These are phyloP conservation scores for Trichonephila clavipes DNA, from an alignment of 1,140 invertebrate species.

Conservation along the genomic window DNA sequence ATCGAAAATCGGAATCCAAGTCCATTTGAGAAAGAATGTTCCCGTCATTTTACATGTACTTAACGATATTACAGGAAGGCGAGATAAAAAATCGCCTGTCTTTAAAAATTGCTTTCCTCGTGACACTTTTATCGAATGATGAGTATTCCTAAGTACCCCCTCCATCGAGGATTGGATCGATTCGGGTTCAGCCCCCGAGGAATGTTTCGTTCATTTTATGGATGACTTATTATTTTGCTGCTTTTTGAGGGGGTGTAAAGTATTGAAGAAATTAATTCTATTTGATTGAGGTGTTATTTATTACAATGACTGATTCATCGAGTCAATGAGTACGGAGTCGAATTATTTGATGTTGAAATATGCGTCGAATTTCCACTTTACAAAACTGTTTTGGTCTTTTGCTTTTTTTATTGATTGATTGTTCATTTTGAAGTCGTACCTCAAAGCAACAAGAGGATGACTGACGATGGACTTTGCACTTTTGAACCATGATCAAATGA, in stretches of 20 bases:
- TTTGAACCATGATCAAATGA: too few species aligned
- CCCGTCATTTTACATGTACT: neutral
- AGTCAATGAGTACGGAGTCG: too few species aligned
- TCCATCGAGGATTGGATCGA: neutral
- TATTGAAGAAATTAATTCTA: neutral
- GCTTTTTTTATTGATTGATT: too few species aligned
- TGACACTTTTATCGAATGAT: neutral
- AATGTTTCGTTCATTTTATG: neutral
- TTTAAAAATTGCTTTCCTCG: neutral
- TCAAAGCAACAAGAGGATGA: too few species aligned
- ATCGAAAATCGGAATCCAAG: neutral
- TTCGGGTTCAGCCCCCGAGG: neutral
- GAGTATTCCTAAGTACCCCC: neutral
- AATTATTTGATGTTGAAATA: too few species aligned
- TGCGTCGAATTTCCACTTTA: too few species aligned
- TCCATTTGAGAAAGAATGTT: neutral
- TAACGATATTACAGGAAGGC: neutral
- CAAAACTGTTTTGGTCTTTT: too few species aligned
- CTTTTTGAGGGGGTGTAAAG: neutral
- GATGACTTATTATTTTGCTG: neutral
- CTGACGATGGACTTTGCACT: too few species aligned
- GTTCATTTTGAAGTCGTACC: too few species aligned
- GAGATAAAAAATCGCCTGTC: neutral
- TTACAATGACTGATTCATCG: too few species aligned
- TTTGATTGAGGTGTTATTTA: neutral